These are phyloP conservation scores for Apotomis capreana DNA, from an alignment of 2,888 invertebrate genomes.

Conservation along the genomic window DNA sequence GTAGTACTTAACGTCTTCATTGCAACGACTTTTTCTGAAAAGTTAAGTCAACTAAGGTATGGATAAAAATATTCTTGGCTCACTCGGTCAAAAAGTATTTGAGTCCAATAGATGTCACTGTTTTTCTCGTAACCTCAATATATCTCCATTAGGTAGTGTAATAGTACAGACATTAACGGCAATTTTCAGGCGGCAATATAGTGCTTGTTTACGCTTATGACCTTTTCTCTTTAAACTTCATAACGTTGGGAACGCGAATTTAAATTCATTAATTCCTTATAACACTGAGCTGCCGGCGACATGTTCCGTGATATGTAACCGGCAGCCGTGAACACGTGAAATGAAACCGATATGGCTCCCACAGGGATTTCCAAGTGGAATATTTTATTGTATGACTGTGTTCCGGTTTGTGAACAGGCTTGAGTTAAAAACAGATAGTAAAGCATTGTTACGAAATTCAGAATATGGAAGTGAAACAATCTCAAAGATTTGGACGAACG, in stretches of 20 bases:
- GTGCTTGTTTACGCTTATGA: background rate
- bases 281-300: slow-evolving; percentile 1
- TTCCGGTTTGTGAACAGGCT: background rate
- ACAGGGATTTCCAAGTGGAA: slow-evolving; percentile 16
- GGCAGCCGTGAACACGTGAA: background rate
- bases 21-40: no score
- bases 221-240: background rate
- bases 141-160: no score
- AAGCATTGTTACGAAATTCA: background rate
- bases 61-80: no score
- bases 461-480: background rate
- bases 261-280: slow-evolving; percentile 21
- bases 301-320: slow-evolving; percentile 4
- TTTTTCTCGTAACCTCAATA: no score
- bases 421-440: background rate
- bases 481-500: no score
- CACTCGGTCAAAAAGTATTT: no score
- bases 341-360: slow-evolving; percentile 22
- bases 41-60: no score
- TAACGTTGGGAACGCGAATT: background rate
- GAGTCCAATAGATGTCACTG: no score
- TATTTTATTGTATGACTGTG: slow-evolving; percentile 17
- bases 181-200: no score
- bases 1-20: no score
- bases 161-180: no score